Base-by-base conservation (phyloP, 2,797 vertebrate species). In the Hippopotamyrus pictus region DNA sequence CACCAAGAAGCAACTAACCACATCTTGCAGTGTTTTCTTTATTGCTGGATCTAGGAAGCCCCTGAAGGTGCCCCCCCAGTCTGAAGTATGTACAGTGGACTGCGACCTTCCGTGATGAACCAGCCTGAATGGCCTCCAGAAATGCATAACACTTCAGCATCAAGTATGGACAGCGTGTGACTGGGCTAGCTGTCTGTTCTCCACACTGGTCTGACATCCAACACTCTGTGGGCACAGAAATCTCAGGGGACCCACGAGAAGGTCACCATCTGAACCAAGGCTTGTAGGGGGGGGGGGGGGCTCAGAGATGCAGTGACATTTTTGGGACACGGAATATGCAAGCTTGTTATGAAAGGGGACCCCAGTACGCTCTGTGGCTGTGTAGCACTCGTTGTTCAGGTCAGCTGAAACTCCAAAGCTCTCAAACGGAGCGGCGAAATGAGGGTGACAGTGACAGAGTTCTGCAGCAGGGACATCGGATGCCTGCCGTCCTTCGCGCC, bases 121-220 rank as follows among this genome's bases (percentile, higher is more conserved):
- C 82, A 84, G 37, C 19, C 44, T 25, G n/a, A 48, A 25, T 79
- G 73, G 29, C 73, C 33, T 44, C 33, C 73, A 33, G 33, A 79
- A 79, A 79, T 46, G 12, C 33, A 83, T n/a, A 83, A 46, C 41
- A 48, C 19, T 83, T 48, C 44, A 83, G 9, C 41, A 48, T 46
- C 17, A 48, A 50, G n/a, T 22, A 25, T 84, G 37, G 82, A 84
- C 46, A 22, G 82, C 8, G 19, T 84, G 37, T 50, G 41, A 22
- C 82, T 84, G 46, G 82, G 41, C 41, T 48, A 14, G 11, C 82
- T 25, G 82, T 22, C 44, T 11, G 41, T 83, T 83, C 41, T 19
- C 44, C 19, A 19, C 41, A 83, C 41, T 46, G 37, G 37, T 92
- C 88, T 90, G 89, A 89, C 90, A 79, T 79, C 29, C 41, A 46